phyloP scores from a whole-genome alignment of 2,888 invertebrate genomes.

The Mactromeris polynyma region DNA sequence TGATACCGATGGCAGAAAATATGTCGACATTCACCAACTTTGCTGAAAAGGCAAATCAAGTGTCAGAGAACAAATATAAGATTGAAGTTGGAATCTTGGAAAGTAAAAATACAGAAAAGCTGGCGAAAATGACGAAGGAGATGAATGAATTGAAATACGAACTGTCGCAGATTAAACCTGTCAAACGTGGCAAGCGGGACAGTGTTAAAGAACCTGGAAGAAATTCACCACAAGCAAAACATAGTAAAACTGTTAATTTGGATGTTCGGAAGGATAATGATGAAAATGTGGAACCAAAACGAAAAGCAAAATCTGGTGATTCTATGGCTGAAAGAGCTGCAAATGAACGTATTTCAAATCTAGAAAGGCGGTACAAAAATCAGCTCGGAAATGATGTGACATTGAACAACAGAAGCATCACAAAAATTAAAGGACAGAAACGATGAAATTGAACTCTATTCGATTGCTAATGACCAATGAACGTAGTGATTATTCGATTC shows the following conservation, averaged over 20 bases:
- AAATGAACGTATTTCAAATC: slow-evolving; percentile 55
- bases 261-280: slow-evolving; percentile 14
- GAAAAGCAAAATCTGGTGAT: slow-evolving; percentile 28
- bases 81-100: slow-evolving; percentile 47
- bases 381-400: slow-evolving; percentile 34
- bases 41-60: slow-evolving; percentile 61
- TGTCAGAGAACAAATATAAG: slow-evolving; percentile 62
- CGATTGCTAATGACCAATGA: not conserved
- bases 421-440: not conserved
- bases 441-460: not conserved
- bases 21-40: slow-evolving; percentile 52
- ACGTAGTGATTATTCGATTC: not conserved
- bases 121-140: slow-evolving; percentile 65
- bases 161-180: slow-evolving; percentile 48
- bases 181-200: slow-evolving; percentile 41
- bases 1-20: slow-evolving; percentile 60
- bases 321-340: slow-evolving; percentile 52
- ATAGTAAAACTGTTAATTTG: slow-evolving; percentile 38
- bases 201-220: slow-evolving; percentile 56
- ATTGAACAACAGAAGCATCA: not conserved
- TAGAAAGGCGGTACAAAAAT: slow-evolving; percentile 55
- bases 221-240: slow-evolving; percentile 58
- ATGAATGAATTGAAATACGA: slow-evolving; percentile 61
- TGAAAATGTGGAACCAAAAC: slow-evolving; percentile 50
- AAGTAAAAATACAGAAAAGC: slow-evolving; percentile 37